These are phyloP conservation scores for Mystacides longicornis DNA, from an alignment of 2,888 invertebrate species.

Conservation along the genomic window DNA sequence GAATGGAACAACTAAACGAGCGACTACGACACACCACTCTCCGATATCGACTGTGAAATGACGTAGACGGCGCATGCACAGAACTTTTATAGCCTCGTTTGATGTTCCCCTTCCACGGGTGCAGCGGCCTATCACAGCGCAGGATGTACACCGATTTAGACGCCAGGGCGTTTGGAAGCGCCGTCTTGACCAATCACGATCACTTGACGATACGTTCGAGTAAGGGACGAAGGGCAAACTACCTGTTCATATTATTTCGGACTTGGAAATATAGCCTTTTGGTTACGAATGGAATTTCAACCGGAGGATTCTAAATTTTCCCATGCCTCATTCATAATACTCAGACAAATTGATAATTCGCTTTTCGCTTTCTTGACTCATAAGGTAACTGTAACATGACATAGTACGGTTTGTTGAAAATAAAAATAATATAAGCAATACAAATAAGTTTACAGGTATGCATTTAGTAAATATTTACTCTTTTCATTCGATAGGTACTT, in stretches of 20 bases:
- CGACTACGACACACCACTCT: slow-evolving; percentile 21
- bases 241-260: slow-evolving; percentile 24
- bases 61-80: slow-evolving; percentile 35
- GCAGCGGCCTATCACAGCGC: slow-evolving; percentile 26
- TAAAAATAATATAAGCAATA: no score
- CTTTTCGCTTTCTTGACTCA: no score
- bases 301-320: no score
- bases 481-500: no score
- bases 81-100: slow-evolving; percentile 34
- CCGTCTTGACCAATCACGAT: slow-evolving; percentile 42
- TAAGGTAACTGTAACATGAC: no score
- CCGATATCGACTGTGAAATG: slow-evolving; percentile 47
- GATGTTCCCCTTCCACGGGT: slow-evolving; percentile 28
- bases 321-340: no score
- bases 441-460: no score
- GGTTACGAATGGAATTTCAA: no score
- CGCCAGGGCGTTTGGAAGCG: slow-evolving; percentile 42
- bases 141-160: slow-evolving; percentile 12
- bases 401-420: no score
- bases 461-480: no score
- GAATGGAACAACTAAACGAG: slow-evolving; percentile 15
- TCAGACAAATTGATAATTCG: no score
- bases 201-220: slow-evolving; percentile 30
- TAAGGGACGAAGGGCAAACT: slow-evolving; percentile 21
- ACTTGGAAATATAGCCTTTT: no score